phyloP scores from a whole-genome alignment of 2,888 invertebrate genomes.

The Macrostomum cliftonense region DNA sequence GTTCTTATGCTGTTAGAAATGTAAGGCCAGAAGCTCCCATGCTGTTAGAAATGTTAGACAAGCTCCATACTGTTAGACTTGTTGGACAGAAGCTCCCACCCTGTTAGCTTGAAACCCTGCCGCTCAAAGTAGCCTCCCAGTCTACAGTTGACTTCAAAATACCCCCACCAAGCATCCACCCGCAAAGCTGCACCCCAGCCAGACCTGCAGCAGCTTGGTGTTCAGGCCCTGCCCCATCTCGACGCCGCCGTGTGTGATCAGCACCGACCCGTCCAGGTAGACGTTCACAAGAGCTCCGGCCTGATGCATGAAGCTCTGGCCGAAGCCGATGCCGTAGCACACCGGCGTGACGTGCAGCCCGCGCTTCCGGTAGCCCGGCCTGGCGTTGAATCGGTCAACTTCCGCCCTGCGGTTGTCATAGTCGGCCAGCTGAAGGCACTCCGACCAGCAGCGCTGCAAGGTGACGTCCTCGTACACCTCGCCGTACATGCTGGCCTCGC shows the following conservation, averaged over 20 bases:
- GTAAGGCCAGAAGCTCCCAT: too few species aligned
- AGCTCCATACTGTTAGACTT: too few species aligned
- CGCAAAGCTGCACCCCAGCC: too few species aligned
- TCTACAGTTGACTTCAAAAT: too few species aligned
- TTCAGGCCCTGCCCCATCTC: conserved; percentile 29
- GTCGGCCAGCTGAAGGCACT: conserved; percentile 52
- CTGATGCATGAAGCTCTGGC: conserved; percentile 51
- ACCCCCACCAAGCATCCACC: too few species aligned
- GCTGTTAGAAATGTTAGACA: too few species aligned
- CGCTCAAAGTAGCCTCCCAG: too few species aligned
- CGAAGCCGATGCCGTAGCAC: conserved; percentile 65
- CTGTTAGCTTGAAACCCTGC: too few species aligned
- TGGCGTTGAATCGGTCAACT: conserved; percentile 55
- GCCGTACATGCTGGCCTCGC: conserved; percentile 57
- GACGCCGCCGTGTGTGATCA: conserved; percentile 23
- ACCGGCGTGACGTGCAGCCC: conserved; percentile 63
- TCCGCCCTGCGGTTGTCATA: conserved; percentile 45
- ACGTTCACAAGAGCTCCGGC: conserved; percentile 61
- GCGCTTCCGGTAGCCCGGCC: conserved; percentile 64
- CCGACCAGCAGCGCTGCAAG: conserved; percentile 51
- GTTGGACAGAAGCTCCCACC: too few species aligned
- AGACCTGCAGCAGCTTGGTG: conserved; percentile 23
- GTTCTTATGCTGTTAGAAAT: too few species aligned
- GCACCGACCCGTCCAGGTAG: conserved; percentile 36
- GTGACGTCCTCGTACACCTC: conserved; percentile 54